Base-by-base conservation (phyloP, 2,888 invertebrate species). In the Leptinotarsa tumamoca region DNA sequence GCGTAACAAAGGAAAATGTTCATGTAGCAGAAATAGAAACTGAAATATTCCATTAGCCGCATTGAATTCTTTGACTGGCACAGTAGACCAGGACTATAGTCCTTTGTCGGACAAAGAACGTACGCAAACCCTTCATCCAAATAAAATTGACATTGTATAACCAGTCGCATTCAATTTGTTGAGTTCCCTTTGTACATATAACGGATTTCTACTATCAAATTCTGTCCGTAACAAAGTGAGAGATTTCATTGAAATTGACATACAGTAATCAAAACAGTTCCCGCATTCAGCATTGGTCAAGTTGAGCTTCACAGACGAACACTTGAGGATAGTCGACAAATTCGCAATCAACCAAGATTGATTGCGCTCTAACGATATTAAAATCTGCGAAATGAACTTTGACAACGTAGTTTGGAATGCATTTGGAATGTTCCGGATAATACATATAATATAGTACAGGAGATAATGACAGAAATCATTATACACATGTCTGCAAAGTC, bases 391-490 rank as follows among this genome's bases (percentile, higher is more conserved):
- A 23, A 58, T 58, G 58, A 58, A 58, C 23, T 58, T 23, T 58
- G 58, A 58, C 58, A 63, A 43, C 13, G 43, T 63, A 33, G 63
- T 63, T 63, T 43, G 63, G 13, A 63, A 63, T 63, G 27, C 7
- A 43, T 17, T 33, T 43, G 27, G n/a, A 63, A 43, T 63, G 43
- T 27, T 63, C 3, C n/a, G 33, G 33, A 43, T 15, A 4, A 43
- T 33, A 23, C 2, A 23, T 27, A 33, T 63, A n/a, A 14, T 13
- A 4, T 21, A 18, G 58, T 18, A 15, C 21, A 21, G 23, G 14
- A 23, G 21, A 58, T 2, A 33, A 10, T 10, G 63, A 83, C 82
- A 82, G 81, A 82, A 84, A 81, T 80, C 78, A 80, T 79, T 79
- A 43, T 43, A 43, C 13, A 43, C 10, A 43, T 43, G 2, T 43